phyloP scores from a whole-genome alignment of 1,140 invertebrate genomes.

The Drosophila pandora region DNA sequence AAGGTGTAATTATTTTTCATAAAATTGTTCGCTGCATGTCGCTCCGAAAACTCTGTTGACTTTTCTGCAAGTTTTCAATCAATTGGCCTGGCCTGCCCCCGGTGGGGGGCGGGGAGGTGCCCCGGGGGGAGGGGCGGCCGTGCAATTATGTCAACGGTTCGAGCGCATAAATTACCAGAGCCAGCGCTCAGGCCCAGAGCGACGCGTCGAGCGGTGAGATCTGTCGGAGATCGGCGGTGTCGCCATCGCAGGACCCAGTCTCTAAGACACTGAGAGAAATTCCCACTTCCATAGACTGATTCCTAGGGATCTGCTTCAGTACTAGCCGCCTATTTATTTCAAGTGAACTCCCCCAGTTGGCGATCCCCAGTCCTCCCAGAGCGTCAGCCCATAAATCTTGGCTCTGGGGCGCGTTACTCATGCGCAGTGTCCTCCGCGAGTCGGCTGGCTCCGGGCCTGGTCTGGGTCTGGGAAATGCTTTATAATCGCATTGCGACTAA shows the following conservation, averaged over 20 bases:
- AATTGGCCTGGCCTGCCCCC: slow-evolving; percentile 48
- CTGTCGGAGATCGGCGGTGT: slow-evolving; percentile 55
- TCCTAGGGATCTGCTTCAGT: too few species aligned
- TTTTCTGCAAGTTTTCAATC: slow-evolving; percentile 74
- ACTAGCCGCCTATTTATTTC: background rate
- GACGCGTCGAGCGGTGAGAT: slow-evolving; percentile 50
- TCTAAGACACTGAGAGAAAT: slow-evolving; percentile 35
- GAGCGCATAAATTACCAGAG: slow-evolving; percentile 69
- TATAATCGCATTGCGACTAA: slow-evolving; percentile 82
- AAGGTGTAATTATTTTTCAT: slow-evolving; percentile 82
- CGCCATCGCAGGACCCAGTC: slow-evolving; percentile 34
- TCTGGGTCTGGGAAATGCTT: slow-evolving; percentile 50
- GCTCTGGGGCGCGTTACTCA: slow-evolving; percentile 71
- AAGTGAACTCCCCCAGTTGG: slow-evolving; percentile 2
- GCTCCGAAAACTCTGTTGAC: slow-evolving; percentile 23
- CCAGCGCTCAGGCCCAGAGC: slow-evolving; percentile 45
- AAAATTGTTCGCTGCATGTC: slow-evolving; percentile 60
- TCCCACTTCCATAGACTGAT: background rate
- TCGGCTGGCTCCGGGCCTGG: background rate
- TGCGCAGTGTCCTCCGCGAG: slow-evolving; percentile 56
- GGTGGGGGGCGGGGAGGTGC: background rate
- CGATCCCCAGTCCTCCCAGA: background rate
- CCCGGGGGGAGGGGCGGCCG: background rate
- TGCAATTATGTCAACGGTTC: slow-evolving; percentile 73
- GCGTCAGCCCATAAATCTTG: slow-evolving; percentile 64